Percentiles rank a stretch among this genome's conserved stretches.
phyloP scores from a whole-genome alignment of 2,888 invertebrate genomes.

The Laspeyria flexula region DNA sequence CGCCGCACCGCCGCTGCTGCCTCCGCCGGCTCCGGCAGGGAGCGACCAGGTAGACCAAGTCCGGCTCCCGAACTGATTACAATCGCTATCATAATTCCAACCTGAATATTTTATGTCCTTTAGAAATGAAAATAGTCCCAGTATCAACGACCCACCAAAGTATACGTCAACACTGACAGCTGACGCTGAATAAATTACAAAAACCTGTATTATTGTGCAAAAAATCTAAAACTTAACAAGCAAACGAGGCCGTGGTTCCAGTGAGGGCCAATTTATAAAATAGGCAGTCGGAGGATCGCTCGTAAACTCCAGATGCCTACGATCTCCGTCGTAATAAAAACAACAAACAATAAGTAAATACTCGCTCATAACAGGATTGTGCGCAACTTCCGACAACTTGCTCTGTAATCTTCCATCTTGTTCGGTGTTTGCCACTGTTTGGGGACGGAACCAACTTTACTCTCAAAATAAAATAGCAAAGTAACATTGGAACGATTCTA shows the following conservation, averaged over 20 bases:
- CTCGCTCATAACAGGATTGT: slow-evolving; percentile 16
- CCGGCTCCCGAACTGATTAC: too few relatives aligned
- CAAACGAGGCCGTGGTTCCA: not conserved
- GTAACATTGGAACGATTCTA: not conserved
- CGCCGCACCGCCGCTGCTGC: too few relatives aligned
- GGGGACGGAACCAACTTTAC: slow-evolving; percentile 8
- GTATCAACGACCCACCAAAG: too few relatives aligned
- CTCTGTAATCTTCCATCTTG: slow-evolving; percentile 36
- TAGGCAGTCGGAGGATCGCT: not conserved
- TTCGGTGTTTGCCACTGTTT: slow-evolving; percentile 30
- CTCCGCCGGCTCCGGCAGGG: too few relatives aligned
- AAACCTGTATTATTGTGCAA: not conserved
- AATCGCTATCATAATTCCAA: too few relatives aligned
- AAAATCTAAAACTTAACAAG: slow-evolving; percentile 5
- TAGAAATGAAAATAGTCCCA: too few relatives aligned
- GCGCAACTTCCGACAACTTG: slow-evolving; percentile 25
- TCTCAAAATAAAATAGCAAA: slow-evolving; percentile 7
- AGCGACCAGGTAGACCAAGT: too few relatives aligned
- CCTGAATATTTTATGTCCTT: too few relatives aligned
- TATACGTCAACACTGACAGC: too few relatives aligned
- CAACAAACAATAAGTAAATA: slow-evolving; percentile 40
- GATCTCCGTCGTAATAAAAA: slow-evolving; percentile 12
- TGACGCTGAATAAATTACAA: not conserved
- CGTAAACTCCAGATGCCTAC: slow-evolving; percentile 6
- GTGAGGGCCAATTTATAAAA: not conserved